These are phyloP conservation scores for Drosophila murphyi DNA, from an alignment of 1,140 invertebrate genomes.

Conservation along the genomic window DNA sequence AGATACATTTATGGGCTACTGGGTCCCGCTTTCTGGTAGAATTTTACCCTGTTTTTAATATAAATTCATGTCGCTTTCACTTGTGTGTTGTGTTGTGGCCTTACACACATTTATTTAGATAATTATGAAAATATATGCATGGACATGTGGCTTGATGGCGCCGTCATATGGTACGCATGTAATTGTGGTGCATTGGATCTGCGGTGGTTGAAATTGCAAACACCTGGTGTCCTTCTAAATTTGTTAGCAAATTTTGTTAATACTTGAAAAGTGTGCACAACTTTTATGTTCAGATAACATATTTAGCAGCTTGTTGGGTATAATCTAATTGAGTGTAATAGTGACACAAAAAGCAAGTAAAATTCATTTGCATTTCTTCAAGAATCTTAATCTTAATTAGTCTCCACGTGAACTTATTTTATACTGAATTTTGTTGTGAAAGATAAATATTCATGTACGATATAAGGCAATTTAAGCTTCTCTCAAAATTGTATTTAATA, in stretches of 20 bases:
- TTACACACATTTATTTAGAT: slow-evolving; percentile 72
- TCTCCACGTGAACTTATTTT: too few relatives aligned
- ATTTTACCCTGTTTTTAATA: slow-evolving; percentile 68
- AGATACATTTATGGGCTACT: slow-evolving; percentile 60
- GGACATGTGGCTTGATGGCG: slow-evolving; percentile 35
- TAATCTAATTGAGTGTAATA: too few relatives aligned
- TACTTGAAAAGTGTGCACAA: slow-evolving; percentile 31
- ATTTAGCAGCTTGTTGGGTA: not conserved
- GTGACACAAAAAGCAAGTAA: too few relatives aligned
- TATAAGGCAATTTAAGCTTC: too few relatives aligned
- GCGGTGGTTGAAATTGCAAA: not conserved
- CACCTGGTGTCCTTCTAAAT: slow-evolving; percentile 34
- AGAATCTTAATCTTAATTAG: too few relatives aligned
- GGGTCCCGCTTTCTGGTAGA: slow-evolving; percentile 46
- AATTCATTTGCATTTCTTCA: too few relatives aligned
- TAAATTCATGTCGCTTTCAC: slow-evolving; percentile 73
- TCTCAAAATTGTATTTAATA: too few relatives aligned
- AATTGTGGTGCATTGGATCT: slow-evolving; percentile 8
- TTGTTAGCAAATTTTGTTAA: slow-evolving; percentile 33
- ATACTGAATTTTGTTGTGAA: too few relatives aligned
- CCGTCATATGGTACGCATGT: slow-evolving; percentile 40
- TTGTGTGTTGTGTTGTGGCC: slow-evolving; percentile 47
- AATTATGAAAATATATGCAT: slow-evolving; percentile 73
- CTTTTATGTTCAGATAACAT: slow-evolving; percentile 33
- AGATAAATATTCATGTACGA: too few relatives aligned